Percentiles rank a stretch among this genome's conserved stretches.
phyloP scores from a whole-genome alignment of 2,113 vertebrate species.

The Garra rufa region DNA sequence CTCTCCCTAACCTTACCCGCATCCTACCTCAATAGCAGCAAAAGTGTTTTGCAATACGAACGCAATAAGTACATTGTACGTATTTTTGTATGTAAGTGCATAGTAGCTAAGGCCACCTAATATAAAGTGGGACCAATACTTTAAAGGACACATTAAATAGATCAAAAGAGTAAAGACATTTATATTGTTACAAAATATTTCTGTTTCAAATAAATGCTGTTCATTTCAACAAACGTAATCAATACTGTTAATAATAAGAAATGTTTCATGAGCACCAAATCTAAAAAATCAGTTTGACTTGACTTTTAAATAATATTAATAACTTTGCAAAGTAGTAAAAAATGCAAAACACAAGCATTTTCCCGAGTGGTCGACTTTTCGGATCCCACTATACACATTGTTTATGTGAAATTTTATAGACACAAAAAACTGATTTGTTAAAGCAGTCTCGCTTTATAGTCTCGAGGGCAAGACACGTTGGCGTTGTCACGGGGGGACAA shows the following conservation, averaged over 20 bases:
- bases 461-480: not conserved
- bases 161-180: not conserved
- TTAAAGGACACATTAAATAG: not conserved
- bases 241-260: not conserved
- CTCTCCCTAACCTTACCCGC: no score
- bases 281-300: no score
- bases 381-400: not conserved
- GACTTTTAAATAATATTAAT: not conserved
- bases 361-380: not conserved
- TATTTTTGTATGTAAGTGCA: no score
- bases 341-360: not conserved
- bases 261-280: not conserved
- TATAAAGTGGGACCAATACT: no score
- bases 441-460: not conserved
- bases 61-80: no score
- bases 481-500: not conserved
- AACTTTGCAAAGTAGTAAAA: no score
- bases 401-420: conserved; percentile 14
- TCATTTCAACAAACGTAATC: no score
- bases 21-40: no score
- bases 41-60: no score
- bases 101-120: no score
- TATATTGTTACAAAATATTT: not conserved
- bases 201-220: not conserved
- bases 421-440: not conserved